phyloP scores from a whole-genome alignment of 2,797 vertebrate species.

The Anabas testudineus region DNA sequence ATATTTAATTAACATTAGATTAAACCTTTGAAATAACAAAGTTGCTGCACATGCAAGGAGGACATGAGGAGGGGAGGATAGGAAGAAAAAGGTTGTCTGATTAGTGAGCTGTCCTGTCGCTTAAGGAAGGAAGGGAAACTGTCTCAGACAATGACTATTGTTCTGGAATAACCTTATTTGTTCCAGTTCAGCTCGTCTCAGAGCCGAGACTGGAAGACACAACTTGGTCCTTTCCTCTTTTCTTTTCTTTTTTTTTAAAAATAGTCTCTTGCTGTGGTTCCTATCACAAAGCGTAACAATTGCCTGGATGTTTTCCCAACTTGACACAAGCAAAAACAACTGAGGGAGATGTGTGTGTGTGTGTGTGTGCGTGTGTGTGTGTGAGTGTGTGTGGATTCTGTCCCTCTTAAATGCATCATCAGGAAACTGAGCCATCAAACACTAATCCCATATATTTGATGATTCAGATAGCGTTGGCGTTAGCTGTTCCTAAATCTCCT shows the following conservation, averaged over 20 bases:
- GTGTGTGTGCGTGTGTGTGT: not conserved
- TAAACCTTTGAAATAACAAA: conserved; percentile 5
- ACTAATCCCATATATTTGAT: conserved; percentile 70
- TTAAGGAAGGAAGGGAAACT: not conserved
- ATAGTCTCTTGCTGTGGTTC: conserved; percentile 19
- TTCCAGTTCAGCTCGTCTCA: conserved; percentile 44
- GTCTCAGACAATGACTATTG: conserved; percentile 7
- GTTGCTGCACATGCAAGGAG: not conserved
- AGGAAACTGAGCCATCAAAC: conserved; percentile 64
- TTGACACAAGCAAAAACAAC: conserved; percentile 36
- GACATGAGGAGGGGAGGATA: not conserved
- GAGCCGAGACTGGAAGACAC: conserved; percentile 11
- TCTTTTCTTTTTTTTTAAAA: not conserved
- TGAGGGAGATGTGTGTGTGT: conserved; percentile 1
- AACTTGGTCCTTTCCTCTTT: not conserved
- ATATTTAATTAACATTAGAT: not conserved
- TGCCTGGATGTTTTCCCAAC: conserved; percentile 24
- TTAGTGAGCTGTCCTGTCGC: conserved; percentile 19
- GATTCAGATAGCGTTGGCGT: conserved; percentile 64
- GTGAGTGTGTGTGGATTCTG: conserved; percentile 16
- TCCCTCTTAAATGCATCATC: conserved; percentile 60
- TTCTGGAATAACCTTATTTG: conserved; percentile 48
- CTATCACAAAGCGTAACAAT: conserved; percentile 39
- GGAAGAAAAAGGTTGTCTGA: not conserved
- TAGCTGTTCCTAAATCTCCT: conserved; percentile 68